Conservation (phyloP, 2,797 vertebrate genomes). For the Malurus splendens region DNA sequence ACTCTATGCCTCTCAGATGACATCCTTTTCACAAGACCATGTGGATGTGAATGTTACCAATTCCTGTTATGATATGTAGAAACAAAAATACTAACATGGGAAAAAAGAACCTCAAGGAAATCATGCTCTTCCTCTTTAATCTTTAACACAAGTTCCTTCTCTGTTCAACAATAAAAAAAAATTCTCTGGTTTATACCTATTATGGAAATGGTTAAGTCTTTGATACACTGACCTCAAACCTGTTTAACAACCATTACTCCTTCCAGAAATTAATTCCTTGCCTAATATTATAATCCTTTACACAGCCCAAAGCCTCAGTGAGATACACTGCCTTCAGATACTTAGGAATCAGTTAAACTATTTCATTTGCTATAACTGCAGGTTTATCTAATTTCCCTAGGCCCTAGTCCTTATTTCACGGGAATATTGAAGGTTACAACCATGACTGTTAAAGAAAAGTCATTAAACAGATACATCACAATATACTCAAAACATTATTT, state of each 20-base stretch:
- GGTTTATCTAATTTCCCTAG: not conserved
- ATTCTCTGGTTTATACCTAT: not conserved
- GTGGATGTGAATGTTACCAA: conserved; percentile 1
- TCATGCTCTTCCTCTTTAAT: conserved; percentile 7
- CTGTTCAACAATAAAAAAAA: not conserved
- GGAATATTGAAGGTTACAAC: not conserved
- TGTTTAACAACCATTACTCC: not conserved
- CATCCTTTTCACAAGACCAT: not conserved
- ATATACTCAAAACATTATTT: not conserved
- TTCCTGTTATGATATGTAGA: conserved; percentile 19
- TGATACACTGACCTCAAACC: not conserved
- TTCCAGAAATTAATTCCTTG: not conserved
- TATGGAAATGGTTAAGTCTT: not conserved
- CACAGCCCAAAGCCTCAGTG: not conserved
- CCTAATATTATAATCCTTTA: not conserved
- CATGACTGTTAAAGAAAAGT: not conserved
- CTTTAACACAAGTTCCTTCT: not conserved
- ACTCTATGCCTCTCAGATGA: not conserved
- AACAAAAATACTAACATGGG: conserved; percentile 1
- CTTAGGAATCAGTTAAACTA: not conserved
- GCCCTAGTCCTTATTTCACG: not conserved
- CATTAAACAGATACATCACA: not conserved
- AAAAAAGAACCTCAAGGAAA: conserved; percentile 17
- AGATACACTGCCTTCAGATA: not conserved
- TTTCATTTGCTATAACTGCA: not conserved